Evolutionary conservation across 2,797 vertebrate genomes (phyloP).

Genomic region (Cetoscarus ocellatus): DNA sequence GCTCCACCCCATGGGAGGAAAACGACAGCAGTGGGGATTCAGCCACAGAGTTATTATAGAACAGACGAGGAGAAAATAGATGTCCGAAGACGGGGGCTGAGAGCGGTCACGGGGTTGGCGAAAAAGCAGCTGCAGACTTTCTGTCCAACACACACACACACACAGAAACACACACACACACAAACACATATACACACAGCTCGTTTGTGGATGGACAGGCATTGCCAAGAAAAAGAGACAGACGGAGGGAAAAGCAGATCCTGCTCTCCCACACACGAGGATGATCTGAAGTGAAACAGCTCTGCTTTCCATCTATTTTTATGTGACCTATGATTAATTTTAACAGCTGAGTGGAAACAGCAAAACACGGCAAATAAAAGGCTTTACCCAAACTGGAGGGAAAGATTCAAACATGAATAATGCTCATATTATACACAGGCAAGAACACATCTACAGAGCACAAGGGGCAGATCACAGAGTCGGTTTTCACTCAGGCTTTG

Average conservation of each 20-base stretch:
- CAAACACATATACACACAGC: conserved; percentile 13
- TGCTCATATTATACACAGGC: background rate
- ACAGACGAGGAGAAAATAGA: conserved; percentile 68
- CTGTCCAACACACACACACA: conserved; percentile 18
- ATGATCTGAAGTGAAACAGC: conserved; percentile 7
- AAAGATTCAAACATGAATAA: background rate
- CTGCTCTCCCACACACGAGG: conserved; percentile 36
- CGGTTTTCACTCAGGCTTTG: background rate
- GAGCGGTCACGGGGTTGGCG: conserved; percentile 45
- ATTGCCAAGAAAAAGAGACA: conserved; percentile 54
- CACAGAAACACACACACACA: conserved; percentile 6
- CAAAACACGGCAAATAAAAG: background rate
- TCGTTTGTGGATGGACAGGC: conserved; percentile 12
- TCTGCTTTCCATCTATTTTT: conserved; percentile 16
- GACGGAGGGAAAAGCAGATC: conserved; percentile 42
- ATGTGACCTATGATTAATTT: conserved; percentile 11
- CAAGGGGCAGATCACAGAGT: background rate
- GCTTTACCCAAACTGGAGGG: background rate
- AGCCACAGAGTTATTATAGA: conserved; percentile 64
- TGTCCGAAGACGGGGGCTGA: conserved; percentile 54
- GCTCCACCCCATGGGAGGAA: conserved; percentile 34
- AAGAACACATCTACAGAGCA: background rate
- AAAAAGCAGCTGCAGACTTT: conserved; percentile 50
- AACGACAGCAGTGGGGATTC: conserved; percentile 28
- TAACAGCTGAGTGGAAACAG: conserved; percentile 29